phyloP scores from a whole-genome alignment of 2,888 invertebrate genomes.

The Oligia strigilis region DNA sequence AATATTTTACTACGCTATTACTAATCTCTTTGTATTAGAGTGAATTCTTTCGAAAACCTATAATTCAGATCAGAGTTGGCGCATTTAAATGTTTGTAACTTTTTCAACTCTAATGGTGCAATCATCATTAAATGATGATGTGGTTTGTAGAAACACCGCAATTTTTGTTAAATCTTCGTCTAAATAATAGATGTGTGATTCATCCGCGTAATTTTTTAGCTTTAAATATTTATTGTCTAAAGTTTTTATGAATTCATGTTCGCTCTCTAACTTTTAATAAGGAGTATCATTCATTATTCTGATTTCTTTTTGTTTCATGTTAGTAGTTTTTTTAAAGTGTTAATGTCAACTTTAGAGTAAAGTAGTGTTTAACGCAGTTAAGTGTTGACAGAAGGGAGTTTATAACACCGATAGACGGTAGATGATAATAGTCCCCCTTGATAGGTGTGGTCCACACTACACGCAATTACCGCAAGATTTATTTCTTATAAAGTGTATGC shows the following conservation, averaged over 20 bases:
- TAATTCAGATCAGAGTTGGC: slow-evolving; percentile 73
- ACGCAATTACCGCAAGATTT: slow-evolving; percentile 73
- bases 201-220: slow-evolving; percentile 59
- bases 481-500: slow-evolving; percentile 67
- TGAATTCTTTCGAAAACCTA: slow-evolving; percentile 74
- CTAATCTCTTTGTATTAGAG: slow-evolving; percentile 72
- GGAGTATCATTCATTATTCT: slow-evolving; percentile 37
- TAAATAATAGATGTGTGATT: slow-evolving; percentile 60
- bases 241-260: slow-evolving; percentile 53
- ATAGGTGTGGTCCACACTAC: slow-evolving; percentile 76
- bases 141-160: slow-evolving; percentile 67
- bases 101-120: slow-evolving; percentile 69
- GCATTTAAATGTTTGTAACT: slow-evolving; percentile 74
- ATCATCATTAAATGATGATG: slow-evolving; percentile 70
- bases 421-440: slow-evolving; percentile 71
- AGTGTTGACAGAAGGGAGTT: slow-evolving; percentile 63
- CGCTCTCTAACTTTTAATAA: slow-evolving; percentile 26
- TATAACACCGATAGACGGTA: slow-evolving; percentile 66
- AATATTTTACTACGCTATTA: slow-evolving; percentile 75
- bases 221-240: slow-evolving; percentile 64
- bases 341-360: slow-evolving; percentile 55
- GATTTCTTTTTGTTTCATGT: slow-evolving; percentile 34
- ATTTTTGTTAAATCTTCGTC: slow-evolving; percentile 61
- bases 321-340: slow-evolving; percentile 51
- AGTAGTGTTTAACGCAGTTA: slow-evolving; percentile 58